phyloP scores from a whole-genome alignment of 1,140 invertebrate genomes.

The Drosophila equinoxialis region DNA sequence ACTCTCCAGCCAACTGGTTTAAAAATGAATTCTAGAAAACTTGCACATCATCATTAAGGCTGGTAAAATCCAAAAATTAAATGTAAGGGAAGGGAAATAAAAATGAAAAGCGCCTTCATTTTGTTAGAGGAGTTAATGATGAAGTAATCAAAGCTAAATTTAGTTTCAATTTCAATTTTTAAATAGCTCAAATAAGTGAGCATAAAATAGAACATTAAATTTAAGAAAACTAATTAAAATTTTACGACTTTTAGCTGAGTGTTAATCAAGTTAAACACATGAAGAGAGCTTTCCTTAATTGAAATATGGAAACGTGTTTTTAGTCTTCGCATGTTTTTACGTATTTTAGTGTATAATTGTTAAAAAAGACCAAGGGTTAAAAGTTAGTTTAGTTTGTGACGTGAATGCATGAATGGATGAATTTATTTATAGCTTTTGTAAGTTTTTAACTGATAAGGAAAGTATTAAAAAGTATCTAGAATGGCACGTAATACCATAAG shows the following conservation, averaged over 20 bases:
- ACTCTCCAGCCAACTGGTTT: slow-evolving; percentile 19
- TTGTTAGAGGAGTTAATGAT: not conserved
- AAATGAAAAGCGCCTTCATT: not conserved
- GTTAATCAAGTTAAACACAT: too few relatives aligned
- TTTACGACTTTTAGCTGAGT: not conserved
- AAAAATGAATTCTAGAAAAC: slow-evolving; percentile 36
- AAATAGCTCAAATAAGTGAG: not conserved
- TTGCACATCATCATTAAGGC: slow-evolving; percentile 48
- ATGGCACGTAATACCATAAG: too few relatives aligned
- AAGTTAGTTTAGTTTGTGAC: too few relatives aligned
- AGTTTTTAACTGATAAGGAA: too few relatives aligned
- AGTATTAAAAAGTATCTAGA: too few relatives aligned
- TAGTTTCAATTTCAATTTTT: not conserved
- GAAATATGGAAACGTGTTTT: too few relatives aligned
- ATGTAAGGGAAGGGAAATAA: not conserved
- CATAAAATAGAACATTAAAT: not conserved
- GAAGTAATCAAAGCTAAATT: not conserved
- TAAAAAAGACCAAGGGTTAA: too few relatives aligned
- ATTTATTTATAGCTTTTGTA: too few relatives aligned
- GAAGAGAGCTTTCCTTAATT: too few relatives aligned
- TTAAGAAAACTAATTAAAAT: not conserved
- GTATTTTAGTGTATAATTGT: too few relatives aligned
- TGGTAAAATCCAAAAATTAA: not conserved
- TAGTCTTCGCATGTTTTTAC: too few relatives aligned
- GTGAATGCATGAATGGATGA: too few relatives aligned